Conservation (phyloP, 2,797 vertebrate genomes). For the Tragopan temminckii region DNA sequence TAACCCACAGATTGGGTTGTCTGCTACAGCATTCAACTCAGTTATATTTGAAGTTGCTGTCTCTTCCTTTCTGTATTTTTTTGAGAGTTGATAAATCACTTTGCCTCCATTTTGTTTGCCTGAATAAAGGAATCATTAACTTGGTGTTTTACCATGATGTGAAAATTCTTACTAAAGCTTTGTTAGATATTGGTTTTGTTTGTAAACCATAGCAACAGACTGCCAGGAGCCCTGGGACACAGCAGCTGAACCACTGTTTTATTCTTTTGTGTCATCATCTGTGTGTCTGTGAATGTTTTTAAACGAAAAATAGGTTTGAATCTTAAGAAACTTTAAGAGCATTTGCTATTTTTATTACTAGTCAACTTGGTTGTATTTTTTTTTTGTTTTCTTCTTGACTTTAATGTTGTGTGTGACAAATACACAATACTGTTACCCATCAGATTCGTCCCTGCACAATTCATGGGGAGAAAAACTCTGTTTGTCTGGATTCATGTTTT, state of each 20-base stretch:
- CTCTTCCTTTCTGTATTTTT: neutral
- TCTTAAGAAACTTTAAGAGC: neutral
- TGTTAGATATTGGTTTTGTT: conserved; percentile 31
- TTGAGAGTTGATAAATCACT: conserved; percentile 17
- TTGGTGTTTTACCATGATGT: neutral
- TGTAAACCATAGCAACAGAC: conserved; percentile 30
- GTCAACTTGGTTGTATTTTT: neutral
- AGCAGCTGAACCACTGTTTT: neutral
- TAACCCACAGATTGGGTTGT: neutral
- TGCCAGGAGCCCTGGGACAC: neutral
- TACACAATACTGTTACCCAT: fast-evolving
- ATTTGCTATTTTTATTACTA: neutral
- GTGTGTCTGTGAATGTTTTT: neutral
- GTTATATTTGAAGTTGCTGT: neutral
- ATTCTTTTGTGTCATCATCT: neutral
- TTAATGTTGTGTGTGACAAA: neutral
- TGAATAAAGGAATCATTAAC: neutral
- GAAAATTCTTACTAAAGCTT: conserved; percentile 19
- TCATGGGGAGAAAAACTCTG: neutral
- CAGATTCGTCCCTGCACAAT: neutral
- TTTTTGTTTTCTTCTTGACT: neutral
- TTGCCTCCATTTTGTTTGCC: no score
- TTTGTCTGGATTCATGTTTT: neutral
- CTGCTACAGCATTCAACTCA: neutral
- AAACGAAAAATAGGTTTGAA: neutral